Evolutionary conservation across 2,888 invertebrate species (phyloP), one percentile per base, ranked within the genome.

Genomic region (Drosophila rubida): DNA sequence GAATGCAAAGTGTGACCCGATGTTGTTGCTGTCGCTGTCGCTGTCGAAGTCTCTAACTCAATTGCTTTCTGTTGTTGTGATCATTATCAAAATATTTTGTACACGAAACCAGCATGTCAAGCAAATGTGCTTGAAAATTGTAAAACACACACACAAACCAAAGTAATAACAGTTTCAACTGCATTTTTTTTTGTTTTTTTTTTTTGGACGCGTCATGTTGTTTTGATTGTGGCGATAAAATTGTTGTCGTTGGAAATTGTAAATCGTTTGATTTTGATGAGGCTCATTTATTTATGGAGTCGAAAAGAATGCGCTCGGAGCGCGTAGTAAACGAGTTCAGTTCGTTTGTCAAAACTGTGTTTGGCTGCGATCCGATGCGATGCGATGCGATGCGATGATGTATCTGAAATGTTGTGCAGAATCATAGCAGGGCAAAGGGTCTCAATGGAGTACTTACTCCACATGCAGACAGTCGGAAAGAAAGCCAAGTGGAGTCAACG

Each of bases 21-120:
- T 62, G 60, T 58, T 32, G 32, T 37, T 7, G 13, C 13, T 13
- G 35, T 44, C 63, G 60, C 42, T 62, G 60, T 48, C 19, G 25
- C 9, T 39, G 49, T 69, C 46, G 13, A n/a, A 19, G 59, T 60
- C 14, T 30, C 49, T 37, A 9, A 59, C 59, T 77, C 74, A 86
- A 81, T 83, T 86, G 86, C 63, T 66, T 86, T 80, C 61, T 75
- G 76, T 45, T 30, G 48, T 45, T 45, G 54, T 53, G 81, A 87
- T 82, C 73, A 64, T 75, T 82, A 87, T 82, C 82, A 84, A 80
- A 78, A 73, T 87, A 87, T 87, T 81, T 84, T 84, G 67, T 80
- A 82, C 84, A 87, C 70, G 84, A 80, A 80, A 75, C 60, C 75
- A 69, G 78, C 87, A 82, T 87, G 87, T 82, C 87, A 78, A 78